These are phyloP conservation scores for Phalanger gymnotis DNA, from an alignment of 2,797 vertebrate genomes.

Conservation along the genomic window DNA sequence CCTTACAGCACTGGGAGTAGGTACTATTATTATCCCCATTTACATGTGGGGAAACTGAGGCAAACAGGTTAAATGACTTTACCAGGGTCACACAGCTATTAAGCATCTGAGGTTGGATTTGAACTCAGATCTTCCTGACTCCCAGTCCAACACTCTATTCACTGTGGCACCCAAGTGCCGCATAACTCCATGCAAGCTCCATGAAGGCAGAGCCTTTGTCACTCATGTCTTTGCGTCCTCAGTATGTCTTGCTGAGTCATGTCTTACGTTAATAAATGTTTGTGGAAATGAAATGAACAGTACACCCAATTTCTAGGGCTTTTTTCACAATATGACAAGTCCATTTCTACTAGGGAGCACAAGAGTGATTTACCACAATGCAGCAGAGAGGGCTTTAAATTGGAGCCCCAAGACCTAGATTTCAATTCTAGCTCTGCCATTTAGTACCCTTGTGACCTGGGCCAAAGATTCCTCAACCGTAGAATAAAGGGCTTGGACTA, in stretches of 20 bases:
- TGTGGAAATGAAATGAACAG: neutral
- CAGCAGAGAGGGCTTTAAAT: constrained; percentile 17
- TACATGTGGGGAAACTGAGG: neutral
- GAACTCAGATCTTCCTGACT: neutral
- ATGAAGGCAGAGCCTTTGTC: neutral
- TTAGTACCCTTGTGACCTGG: neutral
- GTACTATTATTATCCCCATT: neutral
- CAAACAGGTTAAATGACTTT: neutral
- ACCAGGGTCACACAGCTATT: neutral
- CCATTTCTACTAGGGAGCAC: neutral
- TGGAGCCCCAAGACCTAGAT: neutral
- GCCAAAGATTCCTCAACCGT: neutral
- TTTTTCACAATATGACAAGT: neutral
- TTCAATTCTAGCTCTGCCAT: neutral
- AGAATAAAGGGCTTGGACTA: neutral
- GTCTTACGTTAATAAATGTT: neutral
- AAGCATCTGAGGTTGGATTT: neutral
- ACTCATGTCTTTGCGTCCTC: neutral
- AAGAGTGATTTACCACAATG: neutral
- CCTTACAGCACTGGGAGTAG: neutral
- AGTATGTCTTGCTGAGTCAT: neutral
- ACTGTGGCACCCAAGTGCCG: neutral
- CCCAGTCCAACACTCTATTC: neutral
- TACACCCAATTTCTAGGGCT: neutral
- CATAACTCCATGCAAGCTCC: neutral